Evolutionary conservation across 2,113 vertebrate genomes (phyloP), one percentile per base, ranked within the genome.

Genomic region (Lichenostomus cassidix): DNA sequence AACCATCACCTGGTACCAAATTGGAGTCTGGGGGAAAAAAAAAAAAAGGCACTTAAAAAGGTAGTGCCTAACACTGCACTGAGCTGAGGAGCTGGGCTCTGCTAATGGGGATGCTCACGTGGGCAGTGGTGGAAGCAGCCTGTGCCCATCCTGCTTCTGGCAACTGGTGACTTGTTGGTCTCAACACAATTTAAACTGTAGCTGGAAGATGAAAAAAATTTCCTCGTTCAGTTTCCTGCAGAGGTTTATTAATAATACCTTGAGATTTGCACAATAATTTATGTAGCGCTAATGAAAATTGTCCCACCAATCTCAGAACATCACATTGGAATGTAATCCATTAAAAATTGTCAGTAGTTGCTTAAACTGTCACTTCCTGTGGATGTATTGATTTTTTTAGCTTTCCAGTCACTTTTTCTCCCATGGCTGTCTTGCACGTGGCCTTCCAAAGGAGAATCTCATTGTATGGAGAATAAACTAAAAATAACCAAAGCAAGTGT

Each of bases 21-120:
- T 18, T 29, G 29, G 53, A 96, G 75, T 4, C 78, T 60, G 82
- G 14, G 39, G 47, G 69, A 15, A 74, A 70, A 52, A 73, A 87
- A 58, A 12, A 15, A 89, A 52, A 82, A 75, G 35, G 20, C 25
- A 14, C 28, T 37, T 16, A 27, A 35, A 4, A 59, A 94, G 52
- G 63, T 59, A 59, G 27, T 63, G 49, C 39, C 37, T 62, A 23
- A 33, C 10, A 16, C 11, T 82, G 70, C 12, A 70, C 4, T 83
- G 9, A 92, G 60, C 58, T 83, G 33, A 60, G 78, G 65, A 31
- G 37, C 24, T 50, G 63, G 77, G 73, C 67, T 67, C 70, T 90
- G 53, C 5, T 7, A 2, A 11, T 80, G 5, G 6, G 68, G 15
- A 2, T 56, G 68, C 33, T 74, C 4, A 11, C 0, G 0, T 53